Evolutionary conservation across 2,113 vertebrate genomes (phyloP), one percentile per base, ranked within the genome.

Genomic region (Ammodytes dubius): DNA sequence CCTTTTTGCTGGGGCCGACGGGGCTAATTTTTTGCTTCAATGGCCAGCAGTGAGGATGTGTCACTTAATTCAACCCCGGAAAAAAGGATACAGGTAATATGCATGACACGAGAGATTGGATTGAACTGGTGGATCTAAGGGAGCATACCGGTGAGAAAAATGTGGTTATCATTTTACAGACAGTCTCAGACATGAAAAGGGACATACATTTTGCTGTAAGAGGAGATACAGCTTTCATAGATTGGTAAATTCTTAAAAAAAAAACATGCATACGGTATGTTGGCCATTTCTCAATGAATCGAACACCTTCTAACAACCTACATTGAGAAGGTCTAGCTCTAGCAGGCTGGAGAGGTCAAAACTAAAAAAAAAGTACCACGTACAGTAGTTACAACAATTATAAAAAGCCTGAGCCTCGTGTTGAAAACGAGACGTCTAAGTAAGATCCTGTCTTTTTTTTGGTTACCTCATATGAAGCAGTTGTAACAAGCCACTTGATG

Each of bases 1-100:
- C 93, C 94, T 96, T 96, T 27, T 95, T 83, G 80, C 92, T 87
- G 93, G 27, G 92, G 94, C 91, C 90, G 85, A 90, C 94, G 77
- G 27, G 94, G 93, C 95, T 95, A 94, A 96, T 96, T 95, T 96
- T 96, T 93, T 96, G 95, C 96, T 96, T 94, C 95, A 94, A 84
- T 93, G 95, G 93, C 82, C 93, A 95, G 95, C 94, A 95, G 95
- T 94, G 92, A 78, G 90, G 92, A 94, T 94, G 92, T 96, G 95
- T 95, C 94, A 95, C 91, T 96, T 96, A 95, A 94, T 95, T 96
- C 90, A 95, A 90, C 93, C 94, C 90, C 83, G 85, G 95, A 27
- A 27, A 27, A 27, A 88, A 90, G 89, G 93, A 94, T 93, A 92
- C 90, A 95, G 92, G 94, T 95, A 27, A 27, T 27, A 87, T 87